Conservation (phyloP, 1,140 invertebrate species). For the Goniozus legneri region DNA sequence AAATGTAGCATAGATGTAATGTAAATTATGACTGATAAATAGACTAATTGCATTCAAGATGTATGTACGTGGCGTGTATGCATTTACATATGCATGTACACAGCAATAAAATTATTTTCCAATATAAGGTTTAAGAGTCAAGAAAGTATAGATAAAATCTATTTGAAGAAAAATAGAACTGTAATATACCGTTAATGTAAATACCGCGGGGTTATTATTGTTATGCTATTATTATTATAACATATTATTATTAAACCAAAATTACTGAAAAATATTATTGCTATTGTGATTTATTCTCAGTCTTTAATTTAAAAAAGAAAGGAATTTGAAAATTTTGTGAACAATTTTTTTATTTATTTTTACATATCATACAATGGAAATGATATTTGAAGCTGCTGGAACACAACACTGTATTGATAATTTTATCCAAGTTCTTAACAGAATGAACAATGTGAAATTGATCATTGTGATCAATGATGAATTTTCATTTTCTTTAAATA, state of each 20-base stretch:
- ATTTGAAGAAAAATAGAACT: conserved; percentile 15
- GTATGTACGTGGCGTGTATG: conserved; percentile 4
- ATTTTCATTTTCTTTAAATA: too few species aligned
- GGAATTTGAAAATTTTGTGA: conserved; percentile 26
- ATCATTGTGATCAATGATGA: background rate
- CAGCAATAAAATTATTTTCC: conserved; percentile 33
- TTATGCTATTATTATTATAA: conserved; percentile 37
- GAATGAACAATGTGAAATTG: too few species aligned
- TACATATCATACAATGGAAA: conserved; percentile 56
- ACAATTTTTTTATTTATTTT: conserved; percentile 48
- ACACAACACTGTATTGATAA: conserved; percentile 28
- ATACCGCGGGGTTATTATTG: conserved; percentile 50
- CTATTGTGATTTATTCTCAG: background rate
- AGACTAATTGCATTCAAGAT: conserved; percentile 1
- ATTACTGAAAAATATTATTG: conserved; percentile 22
- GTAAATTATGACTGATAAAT: background rate
- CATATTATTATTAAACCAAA: conserved; percentile 23
- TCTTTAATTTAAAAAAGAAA: background rate
- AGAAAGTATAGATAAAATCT: background rate
- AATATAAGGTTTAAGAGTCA: conserved; percentile 13
- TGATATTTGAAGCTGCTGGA: conserved; percentile 48
- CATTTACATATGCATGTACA: conserved; percentile 14
- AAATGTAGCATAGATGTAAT: conserved; percentile 18
- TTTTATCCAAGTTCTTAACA: too few species aligned
- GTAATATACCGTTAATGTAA: conserved; percentile 51